phyloP scores from a whole-genome alignment of 1,140 invertebrate genomes.

The Drosophila pachea region DNA sequence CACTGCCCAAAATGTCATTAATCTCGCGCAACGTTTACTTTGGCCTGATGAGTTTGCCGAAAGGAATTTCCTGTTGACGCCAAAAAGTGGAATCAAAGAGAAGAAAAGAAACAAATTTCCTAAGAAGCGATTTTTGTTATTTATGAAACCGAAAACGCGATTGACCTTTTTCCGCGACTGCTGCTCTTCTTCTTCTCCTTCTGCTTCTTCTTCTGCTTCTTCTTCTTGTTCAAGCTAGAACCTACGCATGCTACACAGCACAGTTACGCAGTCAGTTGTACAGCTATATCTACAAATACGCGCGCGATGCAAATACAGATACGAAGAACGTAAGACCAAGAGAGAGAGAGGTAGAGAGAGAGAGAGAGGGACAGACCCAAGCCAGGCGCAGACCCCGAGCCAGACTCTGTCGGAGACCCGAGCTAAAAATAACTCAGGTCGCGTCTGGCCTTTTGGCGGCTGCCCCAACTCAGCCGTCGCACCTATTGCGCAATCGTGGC shows the following conservation, averaged over 20 bases:
- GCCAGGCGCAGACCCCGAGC: slow-evolving; percentile 1
- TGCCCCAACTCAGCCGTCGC: slow-evolving; percentile 13
- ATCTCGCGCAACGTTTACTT: slow-evolving; percentile 71
- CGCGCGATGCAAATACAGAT: slow-evolving; percentile 1
- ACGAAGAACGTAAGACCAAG: background rate
- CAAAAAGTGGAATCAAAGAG: background rate
- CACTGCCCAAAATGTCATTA: slow-evolving; percentile 65
- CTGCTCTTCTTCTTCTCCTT: slow-evolving; percentile 2
- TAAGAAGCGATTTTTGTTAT: slow-evolving; percentile 60
- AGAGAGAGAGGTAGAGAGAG: slow-evolving; percentile 1
- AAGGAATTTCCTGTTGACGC: slow-evolving; percentile 68
- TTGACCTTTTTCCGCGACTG: slow-evolving; percentile 64
- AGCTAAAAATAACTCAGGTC: slow-evolving; percentile 64
- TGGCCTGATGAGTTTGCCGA: slow-evolving; percentile 71
- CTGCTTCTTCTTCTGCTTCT: slow-evolving; percentile 20
- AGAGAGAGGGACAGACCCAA: background rate
- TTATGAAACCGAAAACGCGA: slow-evolving; percentile 61
- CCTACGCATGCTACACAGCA: slow-evolving; percentile 11
- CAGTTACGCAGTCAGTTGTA: slow-evolving; percentile 27
- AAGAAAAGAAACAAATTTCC: slow-evolving; percentile 36
- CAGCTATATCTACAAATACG: background rate
- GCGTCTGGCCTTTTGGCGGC: slow-evolving; percentile 10
- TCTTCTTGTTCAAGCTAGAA: background rate
- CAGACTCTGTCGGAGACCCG: slow-evolving; percentile 11
- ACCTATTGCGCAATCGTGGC: slow-evolving; percentile 68